A percentile compares a stretch with the other conserved stretches of the same genome.
Evolutionary conservation across 2,888 invertebrate genomes (phyloP).

Genomic region (Pandemis corylana): DNA sequence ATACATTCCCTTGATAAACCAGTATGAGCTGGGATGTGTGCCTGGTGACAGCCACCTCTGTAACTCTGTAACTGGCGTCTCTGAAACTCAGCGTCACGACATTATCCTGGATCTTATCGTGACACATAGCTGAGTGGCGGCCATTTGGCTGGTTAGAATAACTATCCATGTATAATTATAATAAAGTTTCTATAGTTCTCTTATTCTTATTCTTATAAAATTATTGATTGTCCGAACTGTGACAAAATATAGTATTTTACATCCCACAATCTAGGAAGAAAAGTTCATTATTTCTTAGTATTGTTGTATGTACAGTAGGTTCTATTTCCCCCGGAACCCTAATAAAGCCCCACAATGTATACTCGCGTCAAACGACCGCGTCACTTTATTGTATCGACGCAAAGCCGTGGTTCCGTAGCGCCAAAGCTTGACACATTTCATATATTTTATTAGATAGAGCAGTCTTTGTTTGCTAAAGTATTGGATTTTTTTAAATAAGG

Average conservation of each 20-base stretch:
- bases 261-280: background rate
- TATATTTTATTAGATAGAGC: conserved; percentile 5
- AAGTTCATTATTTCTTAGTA: background rate
- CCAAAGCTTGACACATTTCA: conserved; percentile 8
- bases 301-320: background rate
- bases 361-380: conserved; percentile 12
- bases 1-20: no score
- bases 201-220: no score
- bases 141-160: no score
- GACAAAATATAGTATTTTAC: background rate
- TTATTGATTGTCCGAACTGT: no score
- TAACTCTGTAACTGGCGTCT: no score
- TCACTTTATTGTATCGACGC: conserved; percentile 21
- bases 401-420: background rate
- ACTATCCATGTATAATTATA: no score
- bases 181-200: no score
- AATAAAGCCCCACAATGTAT: conserved; percentile 19
- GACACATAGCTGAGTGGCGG: no score
- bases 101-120: no score
- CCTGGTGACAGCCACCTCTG: no score
- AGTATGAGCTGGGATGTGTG: no score
- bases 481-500: background rate
- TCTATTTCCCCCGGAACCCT: conserved; percentile 1
- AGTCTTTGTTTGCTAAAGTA: background rate
- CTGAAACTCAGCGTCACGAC: no score